Evolutionary conservation across 2,797 vertebrate genomes (phyloP).

Genomic region (Graptemys geographica): DNA sequence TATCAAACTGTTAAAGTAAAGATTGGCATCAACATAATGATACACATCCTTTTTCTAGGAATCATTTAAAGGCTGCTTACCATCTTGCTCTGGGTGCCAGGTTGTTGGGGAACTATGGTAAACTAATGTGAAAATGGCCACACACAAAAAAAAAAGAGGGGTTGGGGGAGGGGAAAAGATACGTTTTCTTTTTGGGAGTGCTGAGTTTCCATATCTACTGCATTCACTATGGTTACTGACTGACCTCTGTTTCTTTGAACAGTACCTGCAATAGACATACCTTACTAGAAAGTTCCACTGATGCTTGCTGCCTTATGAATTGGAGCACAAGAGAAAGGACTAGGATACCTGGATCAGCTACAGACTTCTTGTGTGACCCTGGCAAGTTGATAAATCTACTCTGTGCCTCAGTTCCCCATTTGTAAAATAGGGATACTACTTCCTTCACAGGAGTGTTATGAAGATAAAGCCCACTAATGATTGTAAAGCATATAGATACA

Average conservation of each 20-base stretch:
- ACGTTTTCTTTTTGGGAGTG: fast-evolving
- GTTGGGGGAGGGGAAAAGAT: neutral
- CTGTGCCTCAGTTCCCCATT: fast-evolving
- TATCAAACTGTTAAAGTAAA: neutral
- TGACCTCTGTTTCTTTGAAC: neutral
- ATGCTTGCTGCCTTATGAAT: neutral
- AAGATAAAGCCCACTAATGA: neutral
- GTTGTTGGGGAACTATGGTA: neutral
- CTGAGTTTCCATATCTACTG: neutral
- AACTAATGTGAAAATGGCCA: neutral
- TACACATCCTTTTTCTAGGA: neutral
- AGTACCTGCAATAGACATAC: neutral
- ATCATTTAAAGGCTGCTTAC: neutral
- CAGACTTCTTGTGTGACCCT: neutral
- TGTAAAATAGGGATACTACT: neutral
- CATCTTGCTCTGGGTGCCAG: neutral
- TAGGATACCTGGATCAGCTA: fast-evolving
- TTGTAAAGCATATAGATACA: fast-evolving
- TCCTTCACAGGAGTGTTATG: neutral
- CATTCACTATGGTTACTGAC: fast-evolving
- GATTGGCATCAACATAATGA: neutral
- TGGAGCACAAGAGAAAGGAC: neutral
- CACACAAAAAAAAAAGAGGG: neutral
- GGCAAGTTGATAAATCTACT: neutral
- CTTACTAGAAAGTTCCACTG: neutral